Evolutionary conservation across 2,888 invertebrate species (phyloP), one percentile per base, ranked within the genome.

Genomic region (Caenorhabditis macrosperma): DNA sequence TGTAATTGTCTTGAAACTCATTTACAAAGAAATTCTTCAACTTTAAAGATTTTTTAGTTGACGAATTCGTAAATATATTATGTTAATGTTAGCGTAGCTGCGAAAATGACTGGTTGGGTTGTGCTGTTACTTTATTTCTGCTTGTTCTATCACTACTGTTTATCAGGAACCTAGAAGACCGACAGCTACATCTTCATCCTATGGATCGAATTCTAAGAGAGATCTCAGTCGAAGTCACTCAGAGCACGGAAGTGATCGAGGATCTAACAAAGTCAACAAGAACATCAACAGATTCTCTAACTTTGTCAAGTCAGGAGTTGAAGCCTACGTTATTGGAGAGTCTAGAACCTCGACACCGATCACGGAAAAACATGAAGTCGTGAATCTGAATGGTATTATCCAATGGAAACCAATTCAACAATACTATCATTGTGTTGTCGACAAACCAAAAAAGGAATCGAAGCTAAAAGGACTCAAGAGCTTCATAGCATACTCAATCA

Each of bases 381-480:
- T 87, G 20, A 83, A 59, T 28, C 46, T 38, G 22, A 93, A 94
- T 38, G 79, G 67, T 12, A 66, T 79, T 17, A 75, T 84, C n/a
- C 79, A 79, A 46, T 98, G 97, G 97, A 93, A 94, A 75, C 93
- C 94, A 0, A 93, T 94, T 72, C 92, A 93, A 57, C 93, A 94
- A 76, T 93, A 94, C 1, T 97, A 96, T 90, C 93, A 93, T 6
- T 97, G 97, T 76, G 93, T 94, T 64, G 95, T 98, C 33, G 95
- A 96, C 17, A 96, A 96, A 69, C 97, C 97, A 6, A 97, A 97
- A 91, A 98, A 99, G 91, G 97, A 97, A 92, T 94, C 95, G 0
- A 99, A 99, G 92, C 94, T 98, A 90, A 97, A 97, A 91, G 98
- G 91, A 48, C 94, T 98, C 87, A 98, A 98, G 92, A 97, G 96